Evolutionary conservation across 1,140 invertebrate genomes (phyloP).

Genomic region (Drosophila mayri): DNA sequence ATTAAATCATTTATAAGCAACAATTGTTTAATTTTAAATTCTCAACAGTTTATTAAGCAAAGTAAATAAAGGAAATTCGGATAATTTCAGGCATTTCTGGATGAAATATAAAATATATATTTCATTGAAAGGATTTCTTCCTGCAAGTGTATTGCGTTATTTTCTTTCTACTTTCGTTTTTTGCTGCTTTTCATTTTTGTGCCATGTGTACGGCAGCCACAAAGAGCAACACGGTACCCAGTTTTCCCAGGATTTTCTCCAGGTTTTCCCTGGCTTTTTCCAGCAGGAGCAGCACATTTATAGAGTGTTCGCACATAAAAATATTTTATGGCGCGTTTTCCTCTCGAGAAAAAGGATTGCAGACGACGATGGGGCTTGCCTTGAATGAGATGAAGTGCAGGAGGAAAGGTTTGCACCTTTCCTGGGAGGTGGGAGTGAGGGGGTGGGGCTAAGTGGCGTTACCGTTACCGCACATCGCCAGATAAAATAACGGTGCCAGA

Average conservation of each 20-base stretch:
- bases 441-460: slow-evolving; percentile 78
- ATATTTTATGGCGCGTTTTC: slow-evolving; percentile 81
- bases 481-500: slow-evolving; percentile 85
- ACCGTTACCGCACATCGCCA: slow-evolving; percentile 84
- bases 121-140: not conserved
- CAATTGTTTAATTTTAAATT: too few relatives aligned
- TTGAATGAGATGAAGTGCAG: slow-evolving; percentile 8
- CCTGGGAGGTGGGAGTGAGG: not conserved
- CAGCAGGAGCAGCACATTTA: slow-evolving; percentile 64
- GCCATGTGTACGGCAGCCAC: slow-evolving; percentile 38
- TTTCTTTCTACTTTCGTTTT: not conserved
- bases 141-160: slow-evolving; percentile 15
- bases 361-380: slow-evolving; percentile 44
- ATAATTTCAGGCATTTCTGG: too few relatives aligned
- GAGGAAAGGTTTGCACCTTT: too few relatives aligned
- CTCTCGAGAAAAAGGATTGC: slow-evolving; percentile 81
- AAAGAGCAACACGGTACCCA: slow-evolving; percentile 42
- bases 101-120: not conserved
- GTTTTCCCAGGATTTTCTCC: slow-evolving; percentile 13
- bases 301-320: slow-evolving; percentile 84
- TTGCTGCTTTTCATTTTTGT: not conserved
- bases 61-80: too few relatives aligned
- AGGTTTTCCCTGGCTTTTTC: slow-evolving; percentile 23
- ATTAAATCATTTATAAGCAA: too few relatives aligned
- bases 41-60: too few relatives aligned